Base-by-base conservation (phyloP, 2,797 vertebrate species). In the Rousettus madagascariensis region DNA sequence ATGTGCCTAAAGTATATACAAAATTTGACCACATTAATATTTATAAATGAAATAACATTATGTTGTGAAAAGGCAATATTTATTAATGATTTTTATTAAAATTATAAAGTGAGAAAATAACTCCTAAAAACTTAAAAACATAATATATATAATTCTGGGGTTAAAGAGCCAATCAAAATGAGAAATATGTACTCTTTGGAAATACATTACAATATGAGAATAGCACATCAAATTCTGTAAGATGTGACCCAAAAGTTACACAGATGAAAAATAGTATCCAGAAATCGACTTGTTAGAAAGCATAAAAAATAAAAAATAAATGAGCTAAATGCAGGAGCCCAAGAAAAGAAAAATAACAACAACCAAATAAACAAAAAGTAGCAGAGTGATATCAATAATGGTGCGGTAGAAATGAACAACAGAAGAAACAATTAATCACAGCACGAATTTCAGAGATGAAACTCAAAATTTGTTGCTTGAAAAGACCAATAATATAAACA, bases 41-140 rank as follows among this genome's bases (percentile, higher is more conserved):
- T 16, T 26, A 71, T 15, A 57, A 86, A 69, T 68, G 22, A 86
- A 90, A 66, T 66, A 30, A 2, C 61, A 61, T 51, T 57, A 77
- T 46, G 55, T 80, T 88, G 8, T 17, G 74, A 69, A 87, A 78
- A 86, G 16, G 10, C 33, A 75, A 36, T 61, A 9, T 26, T 68
- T 2, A n/a, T 68, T 61, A 26, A 61, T n/a, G 30, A 75, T 65
- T 84, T 55, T 71, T 28, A 74, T 53, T 75, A 85, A 78, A 92
- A 46, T 80, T 53, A 26, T 61, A 61, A 86, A 84, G 71, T 79
- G 36, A 61, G 53, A 61, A 92, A 61, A 71, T 33, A 77, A 28
- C 9, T 74, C 20, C n/a, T 65, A 92, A 43, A 91, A 61, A 30
- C 30, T 85, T 77, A n/a, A 88, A 94, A 92, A 84, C 24, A 61